Conservation (phyloP, 2,113 vertebrate genomes). For the Hyperopisus bebe region DNA sequence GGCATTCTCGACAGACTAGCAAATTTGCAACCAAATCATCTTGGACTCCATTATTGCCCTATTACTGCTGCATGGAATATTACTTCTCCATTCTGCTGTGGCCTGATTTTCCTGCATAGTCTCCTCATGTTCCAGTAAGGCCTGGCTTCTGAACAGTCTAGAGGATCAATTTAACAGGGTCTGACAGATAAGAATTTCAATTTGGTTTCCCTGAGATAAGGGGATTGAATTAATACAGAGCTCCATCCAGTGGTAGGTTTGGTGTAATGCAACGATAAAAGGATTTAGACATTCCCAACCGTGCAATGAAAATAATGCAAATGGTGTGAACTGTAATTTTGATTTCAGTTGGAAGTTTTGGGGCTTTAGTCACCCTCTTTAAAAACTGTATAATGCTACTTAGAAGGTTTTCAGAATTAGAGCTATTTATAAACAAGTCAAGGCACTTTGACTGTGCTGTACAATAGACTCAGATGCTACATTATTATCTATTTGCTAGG, state of each 20-base stretch:
- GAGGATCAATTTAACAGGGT: slow-evolving; percentile 13
- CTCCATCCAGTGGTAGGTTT: slow-evolving; percentile 20
- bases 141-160: slow-evolving; percentile 6
- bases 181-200: slow-evolving; percentile 18
- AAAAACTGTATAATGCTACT: background rate
- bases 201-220: background rate
- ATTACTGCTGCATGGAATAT: slow-evolving; percentile 6
- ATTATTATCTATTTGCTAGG: background rate
- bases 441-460: background rate
- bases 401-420: background rate
- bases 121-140: background rate
- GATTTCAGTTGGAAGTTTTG: background rate
- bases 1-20: background rate
- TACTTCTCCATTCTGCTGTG: slow-evolving; percentile 9
- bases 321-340: background rate
- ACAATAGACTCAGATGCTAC: background rate
- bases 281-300: background rate
- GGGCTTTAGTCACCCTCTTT: background rate
- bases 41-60: background rate
- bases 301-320: slow-evolving; percentile 11
- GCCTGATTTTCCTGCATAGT: background rate
- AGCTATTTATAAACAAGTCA: slow-evolving; percentile 10
- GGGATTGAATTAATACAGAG: slow-evolving; percentile 16
- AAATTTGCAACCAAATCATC: slow-evolving; percentile 4
- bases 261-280: slow-evolving; percentile 17